Base-by-base conservation (phyloP, 92 coral and sea anemone species). In the Phenganax subtilis region DNA sequence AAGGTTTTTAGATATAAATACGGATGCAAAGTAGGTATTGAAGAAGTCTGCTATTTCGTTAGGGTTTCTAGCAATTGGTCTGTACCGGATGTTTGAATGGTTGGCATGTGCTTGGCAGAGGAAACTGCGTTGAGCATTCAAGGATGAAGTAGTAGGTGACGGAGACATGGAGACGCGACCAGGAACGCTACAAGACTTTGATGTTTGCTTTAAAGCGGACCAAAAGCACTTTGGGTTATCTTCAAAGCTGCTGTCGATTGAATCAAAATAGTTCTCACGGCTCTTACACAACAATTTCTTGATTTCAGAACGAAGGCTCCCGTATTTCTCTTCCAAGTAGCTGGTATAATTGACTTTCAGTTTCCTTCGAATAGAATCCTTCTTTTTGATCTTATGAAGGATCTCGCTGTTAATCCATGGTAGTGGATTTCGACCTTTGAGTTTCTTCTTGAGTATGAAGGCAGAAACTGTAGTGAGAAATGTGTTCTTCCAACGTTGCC, bases 21-120 rank as follows among this genome's bases (percentile, higher is more conserved):
- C 75, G 55, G 75, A 70, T 17, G 75, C 54, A 51, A 68, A 68
- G 73, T 68, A 68, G 73, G 51, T 28, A 68, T 68, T 68, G 51
- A 68, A 68, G 47, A 68, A 68, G 6, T 7, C 28, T 10, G 74
- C 74, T 68, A 28, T 68, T 68, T 28, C 12, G 12, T 5, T 7
- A 28, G 74, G 47, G 54, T 68, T 68, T 28, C 14, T 14, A 17
- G 74, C 74, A 44, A 14, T 28, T 28, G 74, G 54, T 68, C 54
- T 68, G 9, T 14, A 7, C 9, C 20, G 27, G 12, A 60, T 60
- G 66, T 60, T 10, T 60, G 66, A 60, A 16, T 60, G 66, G 0
- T 16, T 27, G 6, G 20, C 17, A 10, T 60, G 16, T 60, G 66
- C 12, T 17, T 69, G 17, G 51, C 44, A 20, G 25, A 20, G 25